Base-by-base conservation (phyloP, 1,140 invertebrate genomes). In the Aphelinus atriplicis region DNA sequence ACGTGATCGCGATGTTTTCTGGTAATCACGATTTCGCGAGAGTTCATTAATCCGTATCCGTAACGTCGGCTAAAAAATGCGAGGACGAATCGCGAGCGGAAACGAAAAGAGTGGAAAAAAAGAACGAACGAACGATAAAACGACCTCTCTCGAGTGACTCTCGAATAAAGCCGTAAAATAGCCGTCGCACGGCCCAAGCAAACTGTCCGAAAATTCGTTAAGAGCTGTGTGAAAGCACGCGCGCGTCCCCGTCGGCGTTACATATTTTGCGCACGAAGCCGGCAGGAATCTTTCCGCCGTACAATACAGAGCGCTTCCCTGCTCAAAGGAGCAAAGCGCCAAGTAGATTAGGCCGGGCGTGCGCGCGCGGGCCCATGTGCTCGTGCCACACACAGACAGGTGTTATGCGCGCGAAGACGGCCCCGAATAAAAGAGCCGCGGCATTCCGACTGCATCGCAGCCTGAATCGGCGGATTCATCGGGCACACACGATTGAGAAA, bases 171-270 rank as follows among this genome's bases (percentile, higher is more conserved):
- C 26, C 26, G 26, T 26, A 26, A 26, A 26, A 26, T 26, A 26
- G 26, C 26, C 26, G 26, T 26, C 26, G 26, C 26, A 0, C 26
- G 26, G 26, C 26, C 26, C 26, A 26, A 26, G 42, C 26, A 70
- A 60, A 58, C 67, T 65, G 55, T 55, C 50, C 61, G 63, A 51
- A 76, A 71, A 72, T 72, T 76, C 43, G 75, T 71, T 68, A 76
- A 72, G 55, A 68, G 50, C 47, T 9, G 7, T 10, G 60, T 55
- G 61, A 73, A 58, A 65, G 45, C 3, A 48, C 7, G 42, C 60
- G 3, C 43, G 51, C 60, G 26, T 2, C 42, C 7, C 9, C 1
- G 62, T 60, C 9, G n/a, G 47, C 46, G 50, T 76, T 68, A 76
- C 57, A 65, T 3, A 76, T 76, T 63, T 55, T 64, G 46, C 45